Conservation (phyloP, 2,888 invertebrate genomes). For the Pandemis heparana region DNA sequence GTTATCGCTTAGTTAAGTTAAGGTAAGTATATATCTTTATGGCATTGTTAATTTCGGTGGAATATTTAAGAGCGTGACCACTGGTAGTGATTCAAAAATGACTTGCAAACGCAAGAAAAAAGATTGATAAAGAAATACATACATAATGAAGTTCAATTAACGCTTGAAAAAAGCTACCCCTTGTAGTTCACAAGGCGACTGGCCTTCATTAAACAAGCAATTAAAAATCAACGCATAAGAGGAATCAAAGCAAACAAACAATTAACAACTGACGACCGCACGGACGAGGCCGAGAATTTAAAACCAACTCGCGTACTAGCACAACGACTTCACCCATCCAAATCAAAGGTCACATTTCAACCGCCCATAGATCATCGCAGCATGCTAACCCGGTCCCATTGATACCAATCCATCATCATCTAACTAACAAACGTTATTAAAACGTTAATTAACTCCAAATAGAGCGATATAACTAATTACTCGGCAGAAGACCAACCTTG, state of each 20-base stretch:
- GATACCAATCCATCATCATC: constrained; percentile 39
- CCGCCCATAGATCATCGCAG: constrained; percentile 9
- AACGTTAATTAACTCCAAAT: constrained; percentile 44
- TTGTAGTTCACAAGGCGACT: background rate
- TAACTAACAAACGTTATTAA: constrained; percentile 42
- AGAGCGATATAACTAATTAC: constrained; percentile 43
- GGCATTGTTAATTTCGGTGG: background rate
- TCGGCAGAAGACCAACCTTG: constrained; percentile 44
- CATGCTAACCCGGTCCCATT: constrained; percentile 18
- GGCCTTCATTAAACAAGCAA: background rate
- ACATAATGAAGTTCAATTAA: no score
- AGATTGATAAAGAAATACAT: no score
- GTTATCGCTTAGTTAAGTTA: background rate
- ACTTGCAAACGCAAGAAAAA: no score
- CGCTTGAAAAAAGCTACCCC: background rate
- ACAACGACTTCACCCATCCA: background rate
- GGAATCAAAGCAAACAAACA: background rate
- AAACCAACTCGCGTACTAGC: background rate
- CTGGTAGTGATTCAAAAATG: no score
- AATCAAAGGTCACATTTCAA: background rate
- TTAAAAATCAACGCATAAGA: background rate
- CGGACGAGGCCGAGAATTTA: background rate
- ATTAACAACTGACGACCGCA: constrained; percentile 6
- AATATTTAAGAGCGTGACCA: background rate
- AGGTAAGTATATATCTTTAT: background rate